Evolutionary conservation across 2,888 invertebrate genomes (phyloP).

Genomic region (Ormyrus pomaceus): DNA sequence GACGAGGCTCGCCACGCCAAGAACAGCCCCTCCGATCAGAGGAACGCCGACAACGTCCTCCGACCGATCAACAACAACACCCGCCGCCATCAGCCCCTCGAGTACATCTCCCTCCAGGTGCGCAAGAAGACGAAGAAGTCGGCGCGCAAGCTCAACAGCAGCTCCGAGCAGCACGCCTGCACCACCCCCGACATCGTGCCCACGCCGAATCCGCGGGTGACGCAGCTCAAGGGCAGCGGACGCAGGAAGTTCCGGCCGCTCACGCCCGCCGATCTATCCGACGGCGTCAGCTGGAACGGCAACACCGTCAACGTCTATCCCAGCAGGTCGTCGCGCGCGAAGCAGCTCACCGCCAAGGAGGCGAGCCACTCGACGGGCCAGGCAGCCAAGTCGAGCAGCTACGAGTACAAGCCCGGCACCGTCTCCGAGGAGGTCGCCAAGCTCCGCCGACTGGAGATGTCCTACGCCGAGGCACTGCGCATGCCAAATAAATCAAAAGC

Average conservation of each 20-base stretch:
- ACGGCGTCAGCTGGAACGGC: constrained; percentile 82
- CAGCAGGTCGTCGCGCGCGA: constrained; percentile 55
- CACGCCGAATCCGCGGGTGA: constrained; percentile 82
- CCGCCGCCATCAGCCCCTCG: constrained; percentile 82
- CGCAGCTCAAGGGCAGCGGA: constrained; percentile 77
- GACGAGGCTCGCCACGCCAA: not conserved
- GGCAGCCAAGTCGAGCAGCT: constrained; percentile 27
- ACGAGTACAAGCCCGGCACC: constrained; percentile 81
- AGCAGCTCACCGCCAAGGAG: no score
- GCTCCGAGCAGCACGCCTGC: constrained; percentile 41
- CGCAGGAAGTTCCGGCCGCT: constrained; percentile 79
- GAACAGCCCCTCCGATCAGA: not conserved
- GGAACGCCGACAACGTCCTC: not conserved
- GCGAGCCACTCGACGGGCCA: no score
- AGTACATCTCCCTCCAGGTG: constrained; percentile 82
- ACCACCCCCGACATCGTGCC: constrained; percentile 75
- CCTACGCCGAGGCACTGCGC: constrained; percentile 90
- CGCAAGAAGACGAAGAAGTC: constrained; percentile 77
- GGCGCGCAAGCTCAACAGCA: constrained; percentile 32
- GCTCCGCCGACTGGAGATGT: constrained; percentile 87
- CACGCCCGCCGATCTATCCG: constrained; percentile 67
- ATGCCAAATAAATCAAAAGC: constrained; percentile 80
- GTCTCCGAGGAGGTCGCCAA: constrained; percentile 91
- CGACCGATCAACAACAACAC: constrained; percentile 1
- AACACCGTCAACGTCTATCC: constrained; percentile 83